Evolutionary conservation across 2,797 vertebrate genomes (phyloP), one percentile per base, ranked within the genome.

Genomic region (Sparidentex hasta): DNA sequence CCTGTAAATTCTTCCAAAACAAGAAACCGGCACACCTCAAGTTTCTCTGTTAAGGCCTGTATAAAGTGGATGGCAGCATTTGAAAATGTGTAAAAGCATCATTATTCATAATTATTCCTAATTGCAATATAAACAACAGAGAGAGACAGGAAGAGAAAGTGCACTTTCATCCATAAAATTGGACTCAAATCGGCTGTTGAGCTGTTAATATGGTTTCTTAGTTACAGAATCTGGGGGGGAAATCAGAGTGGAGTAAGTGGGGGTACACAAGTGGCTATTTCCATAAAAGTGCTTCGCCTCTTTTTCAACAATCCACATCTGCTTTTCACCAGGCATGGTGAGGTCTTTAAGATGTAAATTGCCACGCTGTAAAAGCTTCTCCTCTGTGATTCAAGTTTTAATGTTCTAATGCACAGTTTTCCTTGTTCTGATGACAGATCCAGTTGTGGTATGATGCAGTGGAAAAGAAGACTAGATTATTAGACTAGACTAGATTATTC

Each of bases 121-220:
- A 73, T 66, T 73, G 27, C 23, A 86, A 73, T 27, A 62, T 78
- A 25, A 85, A 79, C 61, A 41, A 65, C 11, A 63, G n/a, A 65
- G n/a, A 48, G 38, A 46, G 18, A n/a, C 57, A 43, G 21, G 7
- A 65, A 61, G 57, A 51, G 62, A 85, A 62, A 51, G 41, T 63
- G 57, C 48, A 77, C 70, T 84, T 82, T 78, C 20, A 78, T 85
- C 65, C 61, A 16, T 64, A 41, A 80, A 83, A 85, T 38, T 21
- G 57, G 29, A 11, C 71, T 69, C 52, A 78, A 76, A 78, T 59
- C 62, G 77, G 81, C 43, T 77, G 54, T 81, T 82, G 78, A 82
- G 81, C 59, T 81, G 81, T 55, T 82, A 61, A 87, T 84, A 74
- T 56, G 51, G 84, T 83, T 82, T 78, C 82, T 80, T 50, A 73